A percentile compares a stretch with the other conserved stretches of the same genome.
These are phyloP conservation scores for Rhincodon typus DNA, from an alignment of 2,797 vertebrate species.

Conservation along the genomic window DNA sequence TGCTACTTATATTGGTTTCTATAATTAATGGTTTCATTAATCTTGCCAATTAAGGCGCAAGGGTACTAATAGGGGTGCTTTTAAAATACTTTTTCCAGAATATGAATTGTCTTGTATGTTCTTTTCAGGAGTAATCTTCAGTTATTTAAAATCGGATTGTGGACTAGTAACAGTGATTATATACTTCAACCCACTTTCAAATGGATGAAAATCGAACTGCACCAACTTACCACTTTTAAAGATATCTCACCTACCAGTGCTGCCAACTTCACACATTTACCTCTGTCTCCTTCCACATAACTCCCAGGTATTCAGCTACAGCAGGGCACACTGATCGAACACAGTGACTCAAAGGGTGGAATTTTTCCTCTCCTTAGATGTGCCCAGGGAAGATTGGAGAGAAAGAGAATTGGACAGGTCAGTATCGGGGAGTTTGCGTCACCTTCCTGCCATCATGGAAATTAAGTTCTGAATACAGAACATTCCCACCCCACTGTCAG, in stretches of 20 bases:
- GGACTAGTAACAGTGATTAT: not conserved
- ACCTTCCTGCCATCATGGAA: no score
- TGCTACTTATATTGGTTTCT: not conserved
- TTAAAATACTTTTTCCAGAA: not conserved
- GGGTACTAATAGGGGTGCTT: not conserved
- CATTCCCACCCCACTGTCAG: no score
- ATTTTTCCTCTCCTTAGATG: no score
- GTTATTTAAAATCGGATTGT: not conserved
- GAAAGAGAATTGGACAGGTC: no score
- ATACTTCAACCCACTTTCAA: not conserved
- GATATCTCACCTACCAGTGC: no score
- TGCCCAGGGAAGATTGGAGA: no score
- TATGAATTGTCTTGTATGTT: not conserved
- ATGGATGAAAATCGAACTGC: not conserved
- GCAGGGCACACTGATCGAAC: no score
- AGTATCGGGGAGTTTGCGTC: no score
- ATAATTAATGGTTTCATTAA: not conserved
- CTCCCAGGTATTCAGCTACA: no score
- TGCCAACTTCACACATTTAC: no score
- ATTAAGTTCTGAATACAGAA: no score
- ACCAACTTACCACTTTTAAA: not conserved
- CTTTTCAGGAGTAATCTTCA: not conserved
- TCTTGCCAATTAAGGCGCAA: not conserved
- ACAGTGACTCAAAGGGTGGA: no score
- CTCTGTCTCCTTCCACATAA: not conserved